Evolutionary conservation across 2,888 invertebrate species (phyloP).

Genomic region (Idaea straminata): DNA sequence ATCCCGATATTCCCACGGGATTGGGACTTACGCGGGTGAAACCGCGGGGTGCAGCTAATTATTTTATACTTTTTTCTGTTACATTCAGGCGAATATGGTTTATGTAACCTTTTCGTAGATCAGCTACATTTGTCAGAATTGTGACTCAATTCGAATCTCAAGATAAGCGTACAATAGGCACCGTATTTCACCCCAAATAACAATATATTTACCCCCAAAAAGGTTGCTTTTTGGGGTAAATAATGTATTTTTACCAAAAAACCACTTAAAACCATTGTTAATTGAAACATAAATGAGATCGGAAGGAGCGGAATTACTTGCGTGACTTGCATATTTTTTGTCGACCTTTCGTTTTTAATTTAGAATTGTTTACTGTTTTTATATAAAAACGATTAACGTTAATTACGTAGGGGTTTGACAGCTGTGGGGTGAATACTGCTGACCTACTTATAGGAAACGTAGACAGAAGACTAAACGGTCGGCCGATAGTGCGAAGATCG

Average conservation of each 20-base stretch:
- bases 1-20: no score
- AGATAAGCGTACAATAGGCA: no score
- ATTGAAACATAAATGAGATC: background rate
- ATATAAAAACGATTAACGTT: slow-evolving; percentile 4
- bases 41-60: no score
- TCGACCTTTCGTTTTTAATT: slow-evolving; percentile 25
- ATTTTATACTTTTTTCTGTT: no score
- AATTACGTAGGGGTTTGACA: slow-evolving; percentile 34
- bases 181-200: no score
- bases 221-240: no score
- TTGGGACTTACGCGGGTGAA: no score
- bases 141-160: no score
- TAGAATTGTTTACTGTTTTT: slow-evolving; percentile 15
- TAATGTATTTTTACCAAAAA: background rate
- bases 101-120: no score
- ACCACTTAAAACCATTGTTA: background rate
- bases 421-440: slow-evolving; percentile 20
- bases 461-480: background rate
- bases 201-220: no score
- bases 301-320: slow-evolving; percentile 32
- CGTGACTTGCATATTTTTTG: slow-evolving; percentile 44
- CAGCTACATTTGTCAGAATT: no score
- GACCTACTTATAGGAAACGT: background rate
- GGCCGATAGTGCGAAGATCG: background rate
- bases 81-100: no score